Conservation (phyloP, 2,888 invertebrate species). For the Drosophila multiciliata region DNA sequence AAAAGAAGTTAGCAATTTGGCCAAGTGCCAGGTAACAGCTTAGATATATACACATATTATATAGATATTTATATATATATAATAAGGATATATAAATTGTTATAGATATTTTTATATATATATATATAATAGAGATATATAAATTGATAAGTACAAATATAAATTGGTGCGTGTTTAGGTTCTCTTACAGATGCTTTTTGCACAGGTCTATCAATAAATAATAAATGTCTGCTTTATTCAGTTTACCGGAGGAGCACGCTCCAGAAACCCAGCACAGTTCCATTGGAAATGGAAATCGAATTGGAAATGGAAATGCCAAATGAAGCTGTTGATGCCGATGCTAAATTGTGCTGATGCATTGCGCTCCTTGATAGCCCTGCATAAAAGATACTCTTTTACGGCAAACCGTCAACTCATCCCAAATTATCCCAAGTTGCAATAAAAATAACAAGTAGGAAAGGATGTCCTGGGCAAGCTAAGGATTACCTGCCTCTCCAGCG, state of each 20-base stretch:
- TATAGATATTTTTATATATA: background rate
- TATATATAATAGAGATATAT: background rate
- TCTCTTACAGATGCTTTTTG: slow-evolving; percentile 26
- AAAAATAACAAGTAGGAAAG: background rate
- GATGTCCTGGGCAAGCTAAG: background rate
- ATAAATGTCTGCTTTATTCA: slow-evolving; percentile 69
- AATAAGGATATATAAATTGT: background rate
- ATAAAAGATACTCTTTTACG: slow-evolving; percentile 31
- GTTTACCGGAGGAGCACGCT: slow-evolving; percentile 63
- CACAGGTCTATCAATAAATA: slow-evolving; percentile 74
- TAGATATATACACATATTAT: background rate
- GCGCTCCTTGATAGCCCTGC: slow-evolving; percentile 10
- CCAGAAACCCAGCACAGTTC: slow-evolving; percentile 36
- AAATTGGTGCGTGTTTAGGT: slow-evolving; percentile 12
- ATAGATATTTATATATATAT: background rate
- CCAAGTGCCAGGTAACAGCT: slow-evolving; percentile 19
- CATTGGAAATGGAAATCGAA: slow-evolving; percentile 9
- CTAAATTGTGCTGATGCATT: slow-evolving; percentile 36
- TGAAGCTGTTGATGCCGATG: slow-evolving; percentile 1
- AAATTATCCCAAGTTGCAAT: slow-evolving; percentile 21
- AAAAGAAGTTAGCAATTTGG: slow-evolving; percentile 33
- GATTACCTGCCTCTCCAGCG: background rate
- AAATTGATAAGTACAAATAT: slow-evolving; percentile 14
- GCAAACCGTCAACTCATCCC: slow-evolving; percentile 11
- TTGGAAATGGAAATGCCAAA: slow-evolving; percentile 4